Percentiles rank a stretch among this genome's conserved stretches.
phyloP scores from a whole-genome alignment of 1,140 invertebrate species.

The Ladona fulva region DNA sequence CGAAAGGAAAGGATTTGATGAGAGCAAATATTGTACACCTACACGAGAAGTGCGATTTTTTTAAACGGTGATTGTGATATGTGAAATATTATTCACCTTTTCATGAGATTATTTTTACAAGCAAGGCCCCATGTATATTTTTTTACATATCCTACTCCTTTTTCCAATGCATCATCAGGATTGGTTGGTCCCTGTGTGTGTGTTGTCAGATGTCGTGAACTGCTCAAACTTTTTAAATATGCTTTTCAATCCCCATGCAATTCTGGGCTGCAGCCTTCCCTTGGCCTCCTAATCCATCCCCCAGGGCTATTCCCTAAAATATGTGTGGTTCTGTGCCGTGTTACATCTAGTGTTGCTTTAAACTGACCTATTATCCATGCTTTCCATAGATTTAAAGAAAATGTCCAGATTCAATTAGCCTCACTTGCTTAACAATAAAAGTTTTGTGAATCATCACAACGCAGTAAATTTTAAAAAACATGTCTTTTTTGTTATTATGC shows the following conservation, averaged over 20 bases:
- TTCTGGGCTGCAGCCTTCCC: background rate
- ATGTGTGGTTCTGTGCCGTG: background rate
- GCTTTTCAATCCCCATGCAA: background rate
- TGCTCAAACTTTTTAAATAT: background rate
- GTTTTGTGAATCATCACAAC: constrained; percentile 1
- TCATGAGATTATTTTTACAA: constrained; percentile 8
- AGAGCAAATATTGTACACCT: background rate
- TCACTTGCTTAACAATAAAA: background rate
- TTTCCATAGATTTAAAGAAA: background rate
- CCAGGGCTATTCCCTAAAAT: background rate
- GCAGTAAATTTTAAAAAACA: background rate
- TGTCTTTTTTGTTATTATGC: background rate
- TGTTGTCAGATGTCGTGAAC: constrained; percentile 9
- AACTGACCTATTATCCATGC: constrained; percentile 5
- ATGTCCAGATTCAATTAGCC: background rate
- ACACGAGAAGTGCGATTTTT: background rate
- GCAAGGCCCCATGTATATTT: background rate
- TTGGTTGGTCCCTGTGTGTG: background rate
- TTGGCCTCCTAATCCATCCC: background rate
- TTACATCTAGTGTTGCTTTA: constrained; percentile 2
- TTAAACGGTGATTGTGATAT: background rate
- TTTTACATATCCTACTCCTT: background rate
- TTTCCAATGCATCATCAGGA: background rate
- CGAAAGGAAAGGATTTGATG: background rate
- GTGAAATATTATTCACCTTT: background rate